Evolutionary conservation across 1,140 invertebrate species (phyloP).

Genomic region (Phymastichus coffea): DNA sequence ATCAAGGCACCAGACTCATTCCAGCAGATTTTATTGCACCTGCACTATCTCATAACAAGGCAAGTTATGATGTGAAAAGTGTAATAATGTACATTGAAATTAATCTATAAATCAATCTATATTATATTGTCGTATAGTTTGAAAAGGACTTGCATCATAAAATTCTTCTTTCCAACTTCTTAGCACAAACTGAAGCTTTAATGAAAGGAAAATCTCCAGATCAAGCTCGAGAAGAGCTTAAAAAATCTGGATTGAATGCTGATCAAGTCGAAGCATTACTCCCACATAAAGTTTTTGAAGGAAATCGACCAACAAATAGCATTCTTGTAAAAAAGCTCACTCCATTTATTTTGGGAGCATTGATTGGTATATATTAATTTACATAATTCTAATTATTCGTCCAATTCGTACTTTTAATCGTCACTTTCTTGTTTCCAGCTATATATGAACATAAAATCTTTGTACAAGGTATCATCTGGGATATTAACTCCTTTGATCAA

Average conservation of each 20-base stretch:
- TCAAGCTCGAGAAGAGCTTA: constrained; percentile 75
- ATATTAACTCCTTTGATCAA: constrained; percentile 99
- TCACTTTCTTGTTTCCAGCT: constrained; percentile 62
- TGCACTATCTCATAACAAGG: constrained; percentile 90
- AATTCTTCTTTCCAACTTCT: constrained; percentile 94
- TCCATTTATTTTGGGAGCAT: constrained; percentile 89
- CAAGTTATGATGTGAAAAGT: constrained; percentile 59
- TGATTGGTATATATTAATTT: constrained; percentile 83
- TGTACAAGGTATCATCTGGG: constrained; percentile 97
- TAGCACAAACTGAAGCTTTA: constrained; percentile 97
- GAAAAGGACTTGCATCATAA: constrained; percentile 67
- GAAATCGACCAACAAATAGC: constrained; percentile 96
- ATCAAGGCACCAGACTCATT: constrained; percentile 87
- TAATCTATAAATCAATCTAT: constrained; percentile 3
- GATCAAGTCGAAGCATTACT: constrained; percentile 78
- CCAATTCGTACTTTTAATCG: constrained; percentile 15
- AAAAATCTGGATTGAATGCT: constrained; percentile 69
- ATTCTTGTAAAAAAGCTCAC: constrained; percentile 93
- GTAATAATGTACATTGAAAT: constrained; percentile 4
- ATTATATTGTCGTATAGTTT: constrained; percentile 44
- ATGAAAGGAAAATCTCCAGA: constrained; percentile 87
- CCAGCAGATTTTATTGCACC: constrained; percentile 98
- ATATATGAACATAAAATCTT: constrained; percentile 99
- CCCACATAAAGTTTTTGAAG: constrained; percentile 96
- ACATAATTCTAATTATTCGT: constrained; percentile 9